Evolutionary conservation across 2,113 vertebrate species (phyloP).

Genomic region (Spizaetus ornatus): DNA sequence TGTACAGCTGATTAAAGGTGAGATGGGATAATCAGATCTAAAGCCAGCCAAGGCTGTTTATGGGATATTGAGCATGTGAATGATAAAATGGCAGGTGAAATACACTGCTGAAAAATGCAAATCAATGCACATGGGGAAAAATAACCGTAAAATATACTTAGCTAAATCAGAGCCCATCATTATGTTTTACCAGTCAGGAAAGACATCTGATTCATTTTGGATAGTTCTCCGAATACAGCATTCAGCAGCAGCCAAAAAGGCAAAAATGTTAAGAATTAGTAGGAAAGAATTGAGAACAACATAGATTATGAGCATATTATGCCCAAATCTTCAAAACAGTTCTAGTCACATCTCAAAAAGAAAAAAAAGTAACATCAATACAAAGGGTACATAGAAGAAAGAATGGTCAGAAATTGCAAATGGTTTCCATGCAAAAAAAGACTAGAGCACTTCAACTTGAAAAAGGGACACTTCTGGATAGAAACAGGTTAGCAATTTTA

Average conservation of each 20-base stretch:
- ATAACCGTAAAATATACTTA: neutral
- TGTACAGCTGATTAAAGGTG: neutral
- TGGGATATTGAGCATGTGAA: neutral
- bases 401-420: neutral
- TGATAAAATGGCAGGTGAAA: neutral
- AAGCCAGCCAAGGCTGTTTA: neutral
- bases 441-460: neutral
- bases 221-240: neutral
- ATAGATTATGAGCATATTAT: neutral
- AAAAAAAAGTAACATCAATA: neutral
- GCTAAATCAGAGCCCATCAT: neutral
- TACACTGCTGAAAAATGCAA: neutral
- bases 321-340: neutral
- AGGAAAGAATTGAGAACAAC: neutral
- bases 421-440: neutral
- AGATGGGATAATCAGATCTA: neutral
- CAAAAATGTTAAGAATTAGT: neutral
- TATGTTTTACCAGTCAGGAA: neutral
- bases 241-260: neutral
- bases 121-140: neutral
- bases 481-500: neutral
- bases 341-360: neutral
- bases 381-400: neutral
- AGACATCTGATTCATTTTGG: neutral
- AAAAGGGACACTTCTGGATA: neutral